A percentile compares a stretch with the other conserved stretches of the same genome.
Evolutionary conservation across 2,888 invertebrate genomes (phyloP).

Genomic region (Pseudanteris insignis): DNA sequence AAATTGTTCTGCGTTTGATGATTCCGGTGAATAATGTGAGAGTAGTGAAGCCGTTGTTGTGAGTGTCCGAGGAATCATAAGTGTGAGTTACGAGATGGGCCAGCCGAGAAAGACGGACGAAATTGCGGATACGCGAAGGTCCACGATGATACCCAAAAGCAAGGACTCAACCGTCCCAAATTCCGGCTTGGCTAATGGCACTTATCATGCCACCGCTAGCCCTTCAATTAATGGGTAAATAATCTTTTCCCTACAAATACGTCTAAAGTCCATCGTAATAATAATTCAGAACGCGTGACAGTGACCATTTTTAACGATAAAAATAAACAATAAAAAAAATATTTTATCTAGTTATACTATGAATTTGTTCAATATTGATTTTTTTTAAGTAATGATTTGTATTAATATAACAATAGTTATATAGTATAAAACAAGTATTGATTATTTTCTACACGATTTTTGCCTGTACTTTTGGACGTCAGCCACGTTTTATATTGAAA

Average conservation of each 20-base stretch:
- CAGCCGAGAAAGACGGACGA: constrained; percentile 49
- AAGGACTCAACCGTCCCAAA: constrained; percentile 54
- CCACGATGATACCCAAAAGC: constrained; percentile 48
- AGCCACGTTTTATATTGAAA: not conserved
- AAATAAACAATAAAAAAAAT: no score
- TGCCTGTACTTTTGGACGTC: not conserved
- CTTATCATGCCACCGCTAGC: constrained; percentile 45
- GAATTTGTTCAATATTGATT: no score
- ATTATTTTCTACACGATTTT: no score
- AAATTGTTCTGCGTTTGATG: no score
- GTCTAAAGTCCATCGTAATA: no score
- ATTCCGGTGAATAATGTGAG: not conserved
- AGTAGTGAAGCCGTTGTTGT: not conserved
- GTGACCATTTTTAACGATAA: no score
- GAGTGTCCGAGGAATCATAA: not conserved
- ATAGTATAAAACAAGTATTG: no score
- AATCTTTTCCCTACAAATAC: no score
- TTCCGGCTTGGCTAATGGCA: constrained; percentile 50
- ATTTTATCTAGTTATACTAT: no score
- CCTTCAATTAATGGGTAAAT: constrained; percentile 59
- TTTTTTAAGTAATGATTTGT: no score
- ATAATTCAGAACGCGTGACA: constrained; percentile 30
- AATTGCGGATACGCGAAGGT: constrained; percentile 45
- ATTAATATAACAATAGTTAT: no score
- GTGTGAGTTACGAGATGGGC: constrained; percentile 1